Conservation (phyloP, 2,797 vertebrate genomes). For the Leucoraja ocellata region DNA sequence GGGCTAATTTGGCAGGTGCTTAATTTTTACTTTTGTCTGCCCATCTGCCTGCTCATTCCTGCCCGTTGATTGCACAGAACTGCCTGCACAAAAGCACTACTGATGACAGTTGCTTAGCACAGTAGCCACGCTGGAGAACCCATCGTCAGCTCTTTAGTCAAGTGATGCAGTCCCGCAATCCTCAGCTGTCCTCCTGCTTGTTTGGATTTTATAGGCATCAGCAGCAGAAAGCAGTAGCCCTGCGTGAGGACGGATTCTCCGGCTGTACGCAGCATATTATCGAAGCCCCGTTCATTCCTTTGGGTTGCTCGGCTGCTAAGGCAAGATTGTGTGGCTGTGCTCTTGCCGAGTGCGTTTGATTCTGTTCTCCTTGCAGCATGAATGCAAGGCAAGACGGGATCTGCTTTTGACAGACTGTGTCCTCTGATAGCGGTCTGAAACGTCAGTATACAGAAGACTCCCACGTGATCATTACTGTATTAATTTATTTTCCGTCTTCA, state of each 20-base stretch:
- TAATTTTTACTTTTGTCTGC: slow-evolving; percentile 42
- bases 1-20: slow-evolving; percentile 30
- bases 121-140: slow-evolving; percentile 50
- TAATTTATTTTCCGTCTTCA: slow-evolving; percentile 54
- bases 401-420: slow-evolving; percentile 69
- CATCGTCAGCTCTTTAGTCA: slow-evolving; percentile 53
- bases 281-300: slow-evolving; percentile 54
- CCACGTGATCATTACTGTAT: slow-evolving; percentile 71
- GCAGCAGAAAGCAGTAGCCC: slow-evolving; percentile 49
- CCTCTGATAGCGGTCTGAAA: slow-evolving; percentile 73
- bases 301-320: slow-evolving; percentile 64
- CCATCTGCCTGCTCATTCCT: slow-evolving; percentile 43
- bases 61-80: slow-evolving; percentile 45
- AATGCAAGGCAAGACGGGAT: background rate
- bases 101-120: slow-evolving; percentile 50
- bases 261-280: slow-evolving; percentile 46
- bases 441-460: slow-evolving; percentile 66
- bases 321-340: slow-evolving; percentile 45
- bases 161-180: slow-evolving; percentile 61
- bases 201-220: slow-evolving; percentile 41
- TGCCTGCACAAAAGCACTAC: slow-evolving; percentile 37
- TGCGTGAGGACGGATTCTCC: slow-evolving; percentile 46
- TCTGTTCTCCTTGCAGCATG: slow-evolving; percentile 56
- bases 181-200: slow-evolving; percentile 50
- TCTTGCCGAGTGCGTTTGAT: slow-evolving; percentile 44